Percentiles rank a stretch among this genome's conserved stretches.
Evolutionary conservation across 2,113 vertebrate species (phyloP).

Genomic region (Halichoerus grypus): DNA sequence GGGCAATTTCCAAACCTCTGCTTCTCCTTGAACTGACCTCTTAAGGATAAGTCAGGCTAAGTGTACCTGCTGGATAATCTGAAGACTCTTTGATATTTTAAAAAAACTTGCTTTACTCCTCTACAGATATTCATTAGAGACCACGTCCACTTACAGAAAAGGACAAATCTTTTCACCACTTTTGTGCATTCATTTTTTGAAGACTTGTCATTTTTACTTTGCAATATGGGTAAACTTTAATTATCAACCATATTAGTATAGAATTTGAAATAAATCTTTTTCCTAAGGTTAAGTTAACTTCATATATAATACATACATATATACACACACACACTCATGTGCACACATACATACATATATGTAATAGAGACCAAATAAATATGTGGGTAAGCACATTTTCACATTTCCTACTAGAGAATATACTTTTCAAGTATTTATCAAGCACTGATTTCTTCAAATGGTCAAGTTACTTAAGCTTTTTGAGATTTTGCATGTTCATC

Average conservation of each 20-base stretch:
- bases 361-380: background rate
- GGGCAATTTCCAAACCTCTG: background rate
- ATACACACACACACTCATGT: background rate
- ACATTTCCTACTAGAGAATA: background rate
- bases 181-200: background rate
- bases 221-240: background rate
- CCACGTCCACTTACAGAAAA: background rate
- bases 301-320: background rate
- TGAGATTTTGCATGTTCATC: background rate
- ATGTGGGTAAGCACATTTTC: background rate
- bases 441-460: background rate
- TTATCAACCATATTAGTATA: background rate
- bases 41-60: background rate
- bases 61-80: background rate
- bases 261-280: constrained; percentile 11
- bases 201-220: background rate
- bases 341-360: background rate
- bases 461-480: background rate
- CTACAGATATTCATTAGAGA: background rate
- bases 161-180: background rate
- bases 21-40: background rate
- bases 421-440: background rate
- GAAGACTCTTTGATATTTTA: background rate
- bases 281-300: background rate
- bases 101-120: background rate